Conservation (phyloP, 2,888 invertebrate species). For the Sinodicranocentrus sp. region DNA sequence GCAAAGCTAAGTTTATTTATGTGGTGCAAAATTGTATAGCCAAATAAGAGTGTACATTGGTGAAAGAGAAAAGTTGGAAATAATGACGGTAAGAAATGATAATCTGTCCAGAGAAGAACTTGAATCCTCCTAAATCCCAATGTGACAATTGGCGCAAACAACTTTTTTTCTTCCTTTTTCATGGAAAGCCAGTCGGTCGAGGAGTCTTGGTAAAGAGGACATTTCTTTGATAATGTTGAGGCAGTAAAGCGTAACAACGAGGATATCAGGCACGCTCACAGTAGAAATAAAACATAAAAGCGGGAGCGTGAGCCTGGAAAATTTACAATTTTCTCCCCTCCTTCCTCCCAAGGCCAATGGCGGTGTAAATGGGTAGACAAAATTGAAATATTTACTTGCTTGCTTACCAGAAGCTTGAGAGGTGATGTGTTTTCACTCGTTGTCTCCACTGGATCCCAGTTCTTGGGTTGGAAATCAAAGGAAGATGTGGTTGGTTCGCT, state of each 20-base stretch:
- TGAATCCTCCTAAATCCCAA: slow-evolving; percentile 39
- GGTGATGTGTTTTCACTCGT: slow-evolving; percentile 65
- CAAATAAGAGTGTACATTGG: background rate
- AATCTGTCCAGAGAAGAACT: slow-evolving; percentile 32
- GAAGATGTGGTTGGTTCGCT: slow-evolving; percentile 71
- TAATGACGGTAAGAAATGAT: slow-evolving; percentile 32
- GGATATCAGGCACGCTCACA: slow-evolving; percentile 21
- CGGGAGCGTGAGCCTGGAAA: slow-evolving; percentile 36
- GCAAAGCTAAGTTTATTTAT: background rate
- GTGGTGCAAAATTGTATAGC: background rate
- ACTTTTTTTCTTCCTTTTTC: slow-evolving; percentile 15
- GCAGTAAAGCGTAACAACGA: slow-evolving; percentile 36
- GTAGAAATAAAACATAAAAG: slow-evolving; percentile 25
- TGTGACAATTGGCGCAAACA: slow-evolving; percentile 52
- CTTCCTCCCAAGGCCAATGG: background rate
- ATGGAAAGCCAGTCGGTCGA: slow-evolving; percentile 10
- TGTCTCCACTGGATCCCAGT: slow-evolving; percentile 71
- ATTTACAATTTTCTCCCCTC: slow-evolving; percentile 39
- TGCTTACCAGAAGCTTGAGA: slow-evolving; percentile 70
- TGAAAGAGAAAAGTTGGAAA: background rate
- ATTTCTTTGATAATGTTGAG: slow-evolving; percentile 32
- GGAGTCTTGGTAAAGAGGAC: slow-evolving; percentile 25
- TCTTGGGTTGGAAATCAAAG: slow-evolving; percentile 73
- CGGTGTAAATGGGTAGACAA: slow-evolving; percentile 12
- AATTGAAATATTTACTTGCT: slow-evolving; percentile 13